Evolutionary conservation across 2,113 vertebrate genomes (phyloP), one percentile per base, ranked within the genome.

Genomic region (Cercopithecus mona): DNA sequence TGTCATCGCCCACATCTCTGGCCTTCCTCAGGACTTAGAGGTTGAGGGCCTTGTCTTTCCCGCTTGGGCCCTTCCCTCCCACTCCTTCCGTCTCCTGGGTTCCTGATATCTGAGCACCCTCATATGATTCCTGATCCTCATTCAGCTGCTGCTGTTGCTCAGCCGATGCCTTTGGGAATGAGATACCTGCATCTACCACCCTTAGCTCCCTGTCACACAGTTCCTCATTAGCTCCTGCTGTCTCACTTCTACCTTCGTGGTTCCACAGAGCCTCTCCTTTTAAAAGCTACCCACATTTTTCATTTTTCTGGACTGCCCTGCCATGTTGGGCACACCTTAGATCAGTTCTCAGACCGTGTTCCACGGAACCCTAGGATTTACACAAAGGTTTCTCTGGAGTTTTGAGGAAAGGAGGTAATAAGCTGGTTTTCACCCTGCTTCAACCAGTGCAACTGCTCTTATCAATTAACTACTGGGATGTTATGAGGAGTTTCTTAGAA

Each of bases 91-190:
- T 27, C 14, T 3, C 16, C 17, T 9, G 38, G 57, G 7, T 3
- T 45, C 48, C 48, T 27, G 18, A 38, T 3, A 0, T 3, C 72
- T 40, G 38, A 75, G 64, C 50, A 30, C 43, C 8, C 40, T 64
- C 0, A 1, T 43, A 6, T 17, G 50, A 5, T 30, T 59, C 48
- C 57, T 22, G 68, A 30, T 6, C 72, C 75, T 18, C 38, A 20
- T 32, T 11, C 25, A 48, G 50, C 10, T 9, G 6, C 75, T 45
- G 64, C 66, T 14, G 2, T 8, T n/a, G 55, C 48, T 50, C 68
- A 2, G 7, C 4, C 0, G 3, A 64, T 68, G 25, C 43, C 1
- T 3, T 2, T 1, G 72, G 70, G 45, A 6, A 13, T 0, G 38
- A 57, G 80, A 55, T 6, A 23, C 59, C 25, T 8, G 72, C 32